Conservation (phyloP, 2,888 invertebrate species). For the Amphipyra berbera region DNA sequence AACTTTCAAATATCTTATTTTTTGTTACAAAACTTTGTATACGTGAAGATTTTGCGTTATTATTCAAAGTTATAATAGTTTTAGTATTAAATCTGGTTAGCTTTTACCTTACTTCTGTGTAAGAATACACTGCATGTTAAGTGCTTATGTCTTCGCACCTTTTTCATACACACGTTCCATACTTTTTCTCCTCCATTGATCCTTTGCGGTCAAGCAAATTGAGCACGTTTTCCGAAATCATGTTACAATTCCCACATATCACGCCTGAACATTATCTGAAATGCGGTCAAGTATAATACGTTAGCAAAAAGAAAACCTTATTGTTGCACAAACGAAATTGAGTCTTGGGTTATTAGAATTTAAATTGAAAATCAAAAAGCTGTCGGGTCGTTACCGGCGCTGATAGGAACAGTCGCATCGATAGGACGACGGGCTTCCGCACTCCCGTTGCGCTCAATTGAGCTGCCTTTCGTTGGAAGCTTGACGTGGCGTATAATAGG, state of each 20-base stretch:
- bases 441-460: conserved; percentile 59
- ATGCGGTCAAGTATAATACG: conserved; percentile 38
- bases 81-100: background rate
- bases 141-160: no score
- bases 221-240: conserved; percentile 27
- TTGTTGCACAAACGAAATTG: conserved; percentile 12
- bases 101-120: background rate
- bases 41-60: conserved; percentile 16
- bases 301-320: conserved; percentile 26
- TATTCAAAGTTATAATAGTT: conserved; percentile 6
- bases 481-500: conserved; percentile 57
- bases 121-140: background rate
- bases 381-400: conserved; percentile 38
- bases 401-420: conserved; percentile 54
- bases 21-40: conserved; percentile 16
- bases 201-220: conserved; percentile 15
- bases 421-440: conserved; percentile 35
- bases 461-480: conserved; percentile 50
- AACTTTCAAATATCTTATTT: conserved; percentile 35
- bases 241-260: conserved; percentile 19
- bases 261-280: conserved; percentile 33
- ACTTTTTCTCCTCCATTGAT: conserved; percentile 1
- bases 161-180: no score
- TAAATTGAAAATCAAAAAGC: conserved; percentile 26
- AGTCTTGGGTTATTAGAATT: conserved; percentile 7